Evolutionary conservation across 2,113 vertebrate species (phyloP), one percentile per base, ranked within the genome.

Genomic region (Illadopsis cleaveri): DNA sequence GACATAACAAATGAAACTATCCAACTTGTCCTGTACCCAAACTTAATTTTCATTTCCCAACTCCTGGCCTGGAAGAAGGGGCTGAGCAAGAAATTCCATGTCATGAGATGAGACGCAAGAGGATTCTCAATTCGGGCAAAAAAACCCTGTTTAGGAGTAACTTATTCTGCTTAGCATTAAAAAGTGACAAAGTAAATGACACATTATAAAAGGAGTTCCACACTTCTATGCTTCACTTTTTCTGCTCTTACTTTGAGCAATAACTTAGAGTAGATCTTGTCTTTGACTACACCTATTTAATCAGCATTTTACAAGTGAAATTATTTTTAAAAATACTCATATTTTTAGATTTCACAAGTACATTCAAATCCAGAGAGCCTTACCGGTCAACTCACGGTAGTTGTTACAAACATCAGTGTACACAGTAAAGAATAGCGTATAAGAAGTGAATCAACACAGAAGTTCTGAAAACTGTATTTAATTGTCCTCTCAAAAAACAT

Each of bases 101-200:
- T 33, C 30, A 68, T 15, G 16, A 79, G 5, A 80, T 15, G 15
- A 91, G 73, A 75, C 0, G 2, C 24, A 85, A 83, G 9, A 85
- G 2, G 7, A 58, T 44, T 76, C 21, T 45, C 11, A 81, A 42
- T 40, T 81, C 6, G 38, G 23, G 6, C 28, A 66, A 31, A 78
- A 35, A 35, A 24, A 0, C 0, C 3, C 4, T 1, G 7, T 5
- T 31, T 51, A 75, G 9, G 57, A 83, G 61, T 28, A 69, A 66
- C 13, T 61, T 80, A 37, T 10, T 75, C 50, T 66, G 42, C 45
- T 23, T 62, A 62, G 37, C 25, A 54, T 28, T 73, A 30, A 72
- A 79, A 86, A 58, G 20, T 3, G 0, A 33, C 16, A 20, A 76
- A 86, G 11, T 53, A 31, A 81, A 79, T 20, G 6, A 40, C 13